Percentiles rank a stretch among this genome's conserved stretches.
phyloP scores from a whole-genome alignment of 2,113 vertebrate genomes.

The Oreochromis tanganicae region DNA sequence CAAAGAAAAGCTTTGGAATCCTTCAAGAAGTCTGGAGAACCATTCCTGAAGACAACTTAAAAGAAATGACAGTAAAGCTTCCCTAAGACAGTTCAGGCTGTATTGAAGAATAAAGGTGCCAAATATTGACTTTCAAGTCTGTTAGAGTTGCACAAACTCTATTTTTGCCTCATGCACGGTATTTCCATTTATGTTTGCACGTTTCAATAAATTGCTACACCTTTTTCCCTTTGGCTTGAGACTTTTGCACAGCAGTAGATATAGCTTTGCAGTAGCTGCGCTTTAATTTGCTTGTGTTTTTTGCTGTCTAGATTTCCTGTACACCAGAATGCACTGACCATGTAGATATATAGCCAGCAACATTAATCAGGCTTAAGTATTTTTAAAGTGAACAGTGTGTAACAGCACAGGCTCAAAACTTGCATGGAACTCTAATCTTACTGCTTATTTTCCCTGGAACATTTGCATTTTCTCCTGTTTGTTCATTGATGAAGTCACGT shows the following conservation, averaged over 20 bases:
- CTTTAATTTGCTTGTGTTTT: neutral
- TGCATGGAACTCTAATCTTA: neutral
- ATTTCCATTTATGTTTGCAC: neutral
- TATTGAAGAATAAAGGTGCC: neutral
- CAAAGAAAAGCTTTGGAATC: neutral
- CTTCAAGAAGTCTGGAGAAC: neutral
- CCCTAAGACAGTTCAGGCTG: neutral
- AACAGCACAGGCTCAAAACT: neutral
- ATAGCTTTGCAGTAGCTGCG: neutral
- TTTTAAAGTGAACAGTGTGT: neutral
- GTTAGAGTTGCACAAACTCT: neutral
- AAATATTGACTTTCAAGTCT: neutral
- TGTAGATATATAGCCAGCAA: neutral
- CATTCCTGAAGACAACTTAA: neutral
- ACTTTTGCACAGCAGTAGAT: neutral
- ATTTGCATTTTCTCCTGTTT: neutral
- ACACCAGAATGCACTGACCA: neutral
- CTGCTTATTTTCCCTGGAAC: neutral
- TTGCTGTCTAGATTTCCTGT: neutral
- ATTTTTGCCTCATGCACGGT: accelerated
- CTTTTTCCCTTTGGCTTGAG: neutral
- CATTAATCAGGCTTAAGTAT: neutral
- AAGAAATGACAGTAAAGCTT: neutral
- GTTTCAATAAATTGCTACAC: accelerated
- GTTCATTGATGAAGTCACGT: neutral